Conservation (phyloP, 2,888 invertebrate genomes). For the Seira sanloemensis region DNA sequence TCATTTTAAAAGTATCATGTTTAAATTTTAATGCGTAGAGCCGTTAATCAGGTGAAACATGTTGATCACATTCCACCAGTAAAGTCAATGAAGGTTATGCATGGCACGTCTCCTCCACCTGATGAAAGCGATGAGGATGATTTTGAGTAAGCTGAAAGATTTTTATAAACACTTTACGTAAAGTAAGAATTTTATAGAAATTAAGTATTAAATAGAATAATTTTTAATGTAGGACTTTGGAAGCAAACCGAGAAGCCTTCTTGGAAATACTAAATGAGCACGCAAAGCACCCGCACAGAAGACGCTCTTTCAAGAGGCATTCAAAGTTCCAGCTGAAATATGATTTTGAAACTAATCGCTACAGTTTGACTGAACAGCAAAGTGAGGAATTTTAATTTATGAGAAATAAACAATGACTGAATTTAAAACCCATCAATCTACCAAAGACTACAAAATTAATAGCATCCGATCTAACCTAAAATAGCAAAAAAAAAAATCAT, state of each 20-base stretch:
- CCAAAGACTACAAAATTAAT: no score
- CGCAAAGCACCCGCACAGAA: constrained; percentile 25
- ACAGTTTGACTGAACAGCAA: constrained; percentile 30
- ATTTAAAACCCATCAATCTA: no score
- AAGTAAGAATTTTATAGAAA: no score
- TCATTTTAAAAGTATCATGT: no score
- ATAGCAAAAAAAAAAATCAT: no score
- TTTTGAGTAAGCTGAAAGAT: constrained; percentile 23
- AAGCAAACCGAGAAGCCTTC: constrained; percentile 44
- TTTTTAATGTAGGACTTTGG: constrained; percentile 36
- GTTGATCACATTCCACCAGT: constrained; percentile 16
- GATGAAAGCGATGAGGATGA: constrained; percentile 28
- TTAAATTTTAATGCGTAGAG: no score
- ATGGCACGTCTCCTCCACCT: constrained; percentile 6
- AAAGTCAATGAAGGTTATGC: not conserved
- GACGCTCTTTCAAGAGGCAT: constrained; percentile 3
- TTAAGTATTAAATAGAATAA: no score
- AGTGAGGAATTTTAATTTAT: constrained; percentile 39
- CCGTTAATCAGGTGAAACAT: constrained; percentile 9
- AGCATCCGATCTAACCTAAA: no score
- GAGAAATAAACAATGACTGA: no score
- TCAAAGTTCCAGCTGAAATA: constrained; percentile 22
- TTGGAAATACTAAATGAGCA: constrained; percentile 34
- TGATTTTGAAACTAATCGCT: constrained; percentile 23
- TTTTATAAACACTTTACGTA: no score